Base-by-base conservation (phyloP, 2,797 vertebrate genomes). In the Bovichtus diacanthus region DNA sequence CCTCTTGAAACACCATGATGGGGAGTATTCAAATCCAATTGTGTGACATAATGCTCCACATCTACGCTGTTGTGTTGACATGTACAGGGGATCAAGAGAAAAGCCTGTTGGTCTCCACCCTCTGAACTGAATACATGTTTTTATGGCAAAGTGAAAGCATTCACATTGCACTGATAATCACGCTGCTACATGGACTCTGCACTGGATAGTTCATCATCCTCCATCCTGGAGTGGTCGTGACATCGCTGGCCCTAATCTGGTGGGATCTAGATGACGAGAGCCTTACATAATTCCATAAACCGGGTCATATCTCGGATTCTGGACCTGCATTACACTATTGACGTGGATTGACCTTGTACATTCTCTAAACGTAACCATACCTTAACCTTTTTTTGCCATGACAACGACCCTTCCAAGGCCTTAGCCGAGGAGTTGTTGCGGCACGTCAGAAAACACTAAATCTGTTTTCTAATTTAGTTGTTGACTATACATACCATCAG, bases 251-350 rank as follows among this genome's bases (percentile, higher is more conserved):
- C 77, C 74, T 92, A 93, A 94, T 94, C 93, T 77, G 56, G 60
- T 54, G 53, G 79, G 82, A 85, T 90, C 81, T 76, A 69, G 69
- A 85, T 89, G 91, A 92, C 68, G 53, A 87, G 69, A 61, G 65
- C 25, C 51, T 94, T 94, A 92, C 70, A 90, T 94, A 91, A 94
- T 90, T 92, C 82, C 76, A 90, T 94, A 92, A 94, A 73, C 91
- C 85, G 78, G 54, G 56, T 80, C 72, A 61, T 84, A 85, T 80
- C 78, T 90, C 44, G 0, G 51, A 87, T 72, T 77, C 51, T 81
- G 74, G 76, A 78, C 73, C 46, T 41, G 50, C 47, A 62, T 47
- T 86, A 27, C 21, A 51, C 25, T 51, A 34, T 15, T 67, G 66
- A 49, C 70, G 61, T 49, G 70, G 15, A 73, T 21, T 36, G 18